Conservation (phyloP, 1,140 invertebrate species). For the Coboldia fuscipes region DNA sequence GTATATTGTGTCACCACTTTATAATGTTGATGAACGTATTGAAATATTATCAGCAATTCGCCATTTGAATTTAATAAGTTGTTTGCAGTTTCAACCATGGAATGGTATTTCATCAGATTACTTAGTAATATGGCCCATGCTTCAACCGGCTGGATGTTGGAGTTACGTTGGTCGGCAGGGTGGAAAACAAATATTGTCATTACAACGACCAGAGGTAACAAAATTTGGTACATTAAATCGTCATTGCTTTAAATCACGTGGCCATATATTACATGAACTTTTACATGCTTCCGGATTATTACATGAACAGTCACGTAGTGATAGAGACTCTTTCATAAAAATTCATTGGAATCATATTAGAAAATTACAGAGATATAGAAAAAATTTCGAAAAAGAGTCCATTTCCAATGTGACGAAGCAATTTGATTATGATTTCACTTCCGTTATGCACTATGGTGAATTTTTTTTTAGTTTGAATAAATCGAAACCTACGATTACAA, state of each 20-base stretch:
- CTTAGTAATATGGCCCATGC: slow-evolving; percentile 37
- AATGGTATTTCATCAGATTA: slow-evolving; percentile 34
- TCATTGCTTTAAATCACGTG: slow-evolving; percentile 29
- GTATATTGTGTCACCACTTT: slow-evolving; percentile 34
- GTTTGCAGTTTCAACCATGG: slow-evolving; percentile 37
- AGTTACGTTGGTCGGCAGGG: slow-evolving; percentile 39
- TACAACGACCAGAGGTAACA: slow-evolving; percentile 32
- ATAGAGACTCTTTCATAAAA: slow-evolving; percentile 43
- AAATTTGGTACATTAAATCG: slow-evolving; percentile 19
- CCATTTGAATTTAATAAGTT: slow-evolving; percentile 35
- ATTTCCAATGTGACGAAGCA: slow-evolving; percentile 33
- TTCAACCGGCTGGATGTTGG: slow-evolving; percentile 43
- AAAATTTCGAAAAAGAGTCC: slow-evolving; percentile 36
- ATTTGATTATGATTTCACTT: slow-evolving; percentile 48
- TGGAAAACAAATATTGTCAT: slow-evolving; percentile 38
- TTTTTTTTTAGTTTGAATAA: slow-evolving; percentile 24
- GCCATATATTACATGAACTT: slow-evolving; percentile 36
- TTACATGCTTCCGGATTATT: slow-evolving; percentile 49
- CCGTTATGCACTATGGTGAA: slow-evolving; percentile 51
- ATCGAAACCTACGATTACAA: slow-evolving; percentile 35
- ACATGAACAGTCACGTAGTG: slow-evolving; percentile 46
- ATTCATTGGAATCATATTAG: slow-evolving; percentile 41
- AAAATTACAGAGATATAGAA: not conserved
- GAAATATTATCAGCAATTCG: slow-evolving; percentile 34
- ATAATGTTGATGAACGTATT: slow-evolving; percentile 29